Evolutionary conservation across 2,113 vertebrate genomes (phyloP), one percentile per base, ranked within the genome.

Genomic region (Drymodes brunneopygia): DNA sequence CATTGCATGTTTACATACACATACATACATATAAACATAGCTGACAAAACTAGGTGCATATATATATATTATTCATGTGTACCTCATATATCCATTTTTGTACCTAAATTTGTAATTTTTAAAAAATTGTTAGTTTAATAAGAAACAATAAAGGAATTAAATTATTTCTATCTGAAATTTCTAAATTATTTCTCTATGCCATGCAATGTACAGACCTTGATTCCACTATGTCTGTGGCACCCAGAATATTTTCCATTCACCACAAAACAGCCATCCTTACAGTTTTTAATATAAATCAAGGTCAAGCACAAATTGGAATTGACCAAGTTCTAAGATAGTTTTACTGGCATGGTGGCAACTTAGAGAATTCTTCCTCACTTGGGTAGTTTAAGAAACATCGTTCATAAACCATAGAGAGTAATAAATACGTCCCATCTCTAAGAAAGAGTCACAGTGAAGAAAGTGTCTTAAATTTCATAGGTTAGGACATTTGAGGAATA

Each of bases 21-120:
- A 21, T n/a, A 14, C 2, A 44, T n/a, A 24, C 1, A 21, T 25
- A 54, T 23, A 57, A 58, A 65, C 4, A 31, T 11, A 31, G 8
- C 6, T 29, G 15, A 47, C 1, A 33, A 74, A 69, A 6, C 1
- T 18, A 6, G 16, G 10, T 27, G 4, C 23, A 3, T 33, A 27
- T 64, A 36, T 64, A 36, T 33, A 23, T 58, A n/a, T 40, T 35
- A 58, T 73, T 27, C 6, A 11, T 47, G 12, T 21, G 5, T 44
- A 62, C 2, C 5, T 89, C 31, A 57, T 38, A 40, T 20, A 53
- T 12, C 20, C 1, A 36, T 58, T 74, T 66, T 58, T 60, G n/a
- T 28, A 73, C 6, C 15, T 17, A 38, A 20, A 57, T 23, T 19
- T 13, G 1, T 28, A 44, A 10, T 3, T 24, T 47, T 47, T 13